Base-by-base conservation (phyloP, 2,888 invertebrate species). In the Diaperis boleti region DNA sequence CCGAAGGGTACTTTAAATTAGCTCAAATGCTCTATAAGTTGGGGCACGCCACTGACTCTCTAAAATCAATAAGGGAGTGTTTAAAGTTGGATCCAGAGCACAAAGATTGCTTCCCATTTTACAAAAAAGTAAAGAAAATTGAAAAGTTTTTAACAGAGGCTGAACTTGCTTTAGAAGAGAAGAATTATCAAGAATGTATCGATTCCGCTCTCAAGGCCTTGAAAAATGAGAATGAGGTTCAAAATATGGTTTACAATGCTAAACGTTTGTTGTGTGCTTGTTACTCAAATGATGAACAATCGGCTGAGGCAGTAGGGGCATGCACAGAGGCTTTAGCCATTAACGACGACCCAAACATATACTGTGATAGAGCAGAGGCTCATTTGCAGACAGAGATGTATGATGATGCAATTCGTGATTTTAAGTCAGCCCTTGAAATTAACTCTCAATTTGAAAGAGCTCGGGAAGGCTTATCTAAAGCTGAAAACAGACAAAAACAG, bases 11-110 rank as follows among this genome's bases (percentile, higher is more conserved):
- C 81, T 87, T 87, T 73, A 90, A 92, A 68, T 85, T 98, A n/a
- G 89, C 96, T 42, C 84, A 86, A 56, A 82, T 98, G 64, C 87
- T 96, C 52, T 99, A 99, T 83, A 87, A 89, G 70, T 86, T 96
- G 56, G 99, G 98, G 1, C 95, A 98, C 73, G 94, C 95, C 42
- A 91, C 92, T 13, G 96, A 96, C 73, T 88, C 96, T 0, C 84
- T 99, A 29, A 92, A 90, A 82, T 95, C 98, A 82, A 91, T 99
- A 68, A 89, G 99, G 13, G 98, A 99, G 81, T 99, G 99, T 80
- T 85, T 99, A 11, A 96, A 94, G 79, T 84, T 98, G 35, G 98
- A 99, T 82, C 98, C 98, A 0, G 99, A 99, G 74, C 97, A 99
- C 83, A 95, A 96, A 82, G 87, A 91, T 73, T 99, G 98, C 82